Percentiles rank a stretch among this genome's conserved stretches.
Evolutionary conservation across 2,113 vertebrate species (phyloP).

Genomic region (Falcunculus frontatus): DNA sequence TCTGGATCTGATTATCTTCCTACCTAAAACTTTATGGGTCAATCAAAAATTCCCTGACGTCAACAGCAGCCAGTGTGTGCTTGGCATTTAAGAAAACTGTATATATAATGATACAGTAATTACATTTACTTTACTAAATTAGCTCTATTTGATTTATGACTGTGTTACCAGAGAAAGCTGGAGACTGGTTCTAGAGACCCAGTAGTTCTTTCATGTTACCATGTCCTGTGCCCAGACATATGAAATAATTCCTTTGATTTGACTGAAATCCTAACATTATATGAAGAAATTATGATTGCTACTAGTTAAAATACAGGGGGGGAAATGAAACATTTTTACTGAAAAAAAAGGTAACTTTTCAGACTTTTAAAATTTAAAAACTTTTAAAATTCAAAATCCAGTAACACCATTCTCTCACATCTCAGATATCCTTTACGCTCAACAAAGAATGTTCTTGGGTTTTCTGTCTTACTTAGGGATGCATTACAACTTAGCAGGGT

Average conservation of each 20-base stretch:
- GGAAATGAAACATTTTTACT: not conserved
- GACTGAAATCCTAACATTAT: not conserved
- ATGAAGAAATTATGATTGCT: not conserved
- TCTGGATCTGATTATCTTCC: not conserved
- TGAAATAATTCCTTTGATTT: not conserved
- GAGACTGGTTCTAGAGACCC: not conserved
- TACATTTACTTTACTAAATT: not conserved
- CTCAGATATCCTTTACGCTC: not conserved
- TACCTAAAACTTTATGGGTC: not conserved
- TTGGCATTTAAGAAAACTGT: not conserved
- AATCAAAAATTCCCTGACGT: not conserved
- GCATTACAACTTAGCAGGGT: not conserved
- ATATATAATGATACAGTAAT: not conserved
- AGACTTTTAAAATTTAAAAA: not conserved
- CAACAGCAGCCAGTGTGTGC: not conserved
- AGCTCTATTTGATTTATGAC: not conserved
- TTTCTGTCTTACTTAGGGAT: not conserved
- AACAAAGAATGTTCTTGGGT: not conserved
- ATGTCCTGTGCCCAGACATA: not conserved
- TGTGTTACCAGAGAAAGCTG: not conserved
- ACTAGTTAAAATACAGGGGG: not conserved
- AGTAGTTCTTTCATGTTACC: not conserved
- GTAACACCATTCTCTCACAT: not conserved
- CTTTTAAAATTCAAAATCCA: not conserved
- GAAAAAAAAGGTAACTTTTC: not conserved